Percentiles rank a stretch among this genome's conserved stretches.
These are phyloP conservation scores for Tipula vernalis DNA, from an alignment of 2,888 invertebrate genomes.

Conservation along the genomic window DNA sequence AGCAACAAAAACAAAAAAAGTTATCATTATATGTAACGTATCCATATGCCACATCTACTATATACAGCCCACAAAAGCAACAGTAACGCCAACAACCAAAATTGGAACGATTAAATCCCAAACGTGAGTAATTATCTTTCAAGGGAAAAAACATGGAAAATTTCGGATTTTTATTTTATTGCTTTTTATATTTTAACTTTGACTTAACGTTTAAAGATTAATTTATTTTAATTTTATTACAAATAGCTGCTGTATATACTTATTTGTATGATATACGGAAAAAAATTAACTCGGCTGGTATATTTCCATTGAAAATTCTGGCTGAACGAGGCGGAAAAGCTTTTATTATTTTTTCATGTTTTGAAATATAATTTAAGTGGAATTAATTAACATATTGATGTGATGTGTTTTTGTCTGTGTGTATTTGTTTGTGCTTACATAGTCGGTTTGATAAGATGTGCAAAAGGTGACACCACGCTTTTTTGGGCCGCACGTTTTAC, in stretches of 20 bases:
- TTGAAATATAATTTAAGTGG: not conserved
- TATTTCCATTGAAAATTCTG: not conserved
- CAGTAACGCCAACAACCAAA: not conserved
- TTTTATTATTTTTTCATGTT: not conserved
- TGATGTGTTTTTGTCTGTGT: not conserved
- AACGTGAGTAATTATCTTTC: not conserved
- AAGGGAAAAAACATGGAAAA: not conserved
- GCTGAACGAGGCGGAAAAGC: not conserved
- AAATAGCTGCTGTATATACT: too few relatives aligned
- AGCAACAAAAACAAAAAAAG: not conserved
- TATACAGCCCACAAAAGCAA: not conserved
- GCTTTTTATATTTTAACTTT: not conserved
- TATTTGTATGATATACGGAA: not conserved
- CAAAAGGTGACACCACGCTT: too few relatives aligned
- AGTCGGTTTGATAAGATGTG: too few relatives aligned
- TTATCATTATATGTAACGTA: not conserved
- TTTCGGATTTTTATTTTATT: not conserved
- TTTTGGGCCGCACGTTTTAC: too few relatives aligned
- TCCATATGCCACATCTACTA: not conserved
- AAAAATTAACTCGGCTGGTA: not conserved
- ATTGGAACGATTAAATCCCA: not conserved
- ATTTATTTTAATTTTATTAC: conserved; percentile 1
- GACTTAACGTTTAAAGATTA: not conserved
- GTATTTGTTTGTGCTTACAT: too few relatives aligned
- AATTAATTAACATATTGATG: not conserved